Percentiles rank a stretch among this genome's conserved stretches.
phyloP scores from a whole-genome alignment of 2,888 invertebrate species.

The Heliconius sara region DNA sequence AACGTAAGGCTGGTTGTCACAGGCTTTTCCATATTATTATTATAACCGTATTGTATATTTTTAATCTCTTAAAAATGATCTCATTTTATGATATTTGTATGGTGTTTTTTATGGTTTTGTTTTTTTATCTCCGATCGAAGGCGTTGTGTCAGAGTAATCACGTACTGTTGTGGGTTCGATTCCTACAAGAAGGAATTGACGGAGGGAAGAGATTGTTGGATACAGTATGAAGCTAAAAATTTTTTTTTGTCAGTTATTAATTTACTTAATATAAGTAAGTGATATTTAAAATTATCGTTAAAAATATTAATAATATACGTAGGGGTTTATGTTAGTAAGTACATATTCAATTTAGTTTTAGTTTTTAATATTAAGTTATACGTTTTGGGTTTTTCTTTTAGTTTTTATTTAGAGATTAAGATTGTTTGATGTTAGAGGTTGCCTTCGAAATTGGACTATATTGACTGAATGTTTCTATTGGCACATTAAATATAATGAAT shows the following conservation, averaged over 20 bases:
- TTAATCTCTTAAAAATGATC: constrained; percentile 8
- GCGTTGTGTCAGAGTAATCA: too few species aligned
- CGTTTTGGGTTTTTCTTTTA: not conserved
- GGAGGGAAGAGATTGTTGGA: not conserved
- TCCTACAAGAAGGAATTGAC: too few species aligned
- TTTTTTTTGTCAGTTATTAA: not conserved
- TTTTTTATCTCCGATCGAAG: too few species aligned
- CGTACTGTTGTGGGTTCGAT: too few species aligned
- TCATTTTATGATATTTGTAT: not conserved
- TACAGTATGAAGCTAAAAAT: not conserved
- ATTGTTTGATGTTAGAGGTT: constrained; percentile 3
- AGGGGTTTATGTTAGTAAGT: not conserved
- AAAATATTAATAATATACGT: not conserved
- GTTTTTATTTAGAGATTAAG: not conserved
- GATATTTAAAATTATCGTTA: not conserved
- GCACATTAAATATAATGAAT: not conserved
- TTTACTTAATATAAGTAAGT: not conserved
- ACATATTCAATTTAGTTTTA: not conserved
- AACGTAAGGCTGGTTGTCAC: too few species aligned
- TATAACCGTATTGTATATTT: too few species aligned
- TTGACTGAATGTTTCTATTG: constrained; percentile 3
- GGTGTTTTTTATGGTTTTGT: too few species aligned
- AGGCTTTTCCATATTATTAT: not conserved
- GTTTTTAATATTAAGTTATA: not conserved
- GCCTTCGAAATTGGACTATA: not conserved